phyloP scores from a whole-genome alignment of 1,140 invertebrate species.

The Mercenaria mercenaria region DNA sequence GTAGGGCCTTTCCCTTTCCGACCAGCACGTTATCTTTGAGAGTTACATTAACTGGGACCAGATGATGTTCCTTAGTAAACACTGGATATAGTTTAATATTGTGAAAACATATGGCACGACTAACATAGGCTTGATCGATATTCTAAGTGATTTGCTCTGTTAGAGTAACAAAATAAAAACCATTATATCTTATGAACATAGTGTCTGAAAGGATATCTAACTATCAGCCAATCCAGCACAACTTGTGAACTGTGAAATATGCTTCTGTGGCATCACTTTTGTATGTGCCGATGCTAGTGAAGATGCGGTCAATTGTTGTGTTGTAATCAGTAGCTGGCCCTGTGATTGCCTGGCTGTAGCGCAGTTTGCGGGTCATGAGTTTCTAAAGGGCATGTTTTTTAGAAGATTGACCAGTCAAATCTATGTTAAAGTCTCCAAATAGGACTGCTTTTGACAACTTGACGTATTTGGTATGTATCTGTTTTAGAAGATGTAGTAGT shows the following conservation, averaged over 20 bases:
- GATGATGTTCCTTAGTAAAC: no score
- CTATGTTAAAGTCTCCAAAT: constrained; percentile 43
- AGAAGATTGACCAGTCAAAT: neutral
- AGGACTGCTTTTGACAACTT: neutral
- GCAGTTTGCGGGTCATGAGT: neutral
- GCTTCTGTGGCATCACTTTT: neutral
- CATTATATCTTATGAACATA: no score
- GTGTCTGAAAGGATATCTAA: neutral
- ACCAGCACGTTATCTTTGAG: no score
- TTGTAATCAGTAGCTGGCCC: constrained; percentile 22
- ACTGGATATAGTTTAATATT: no score
- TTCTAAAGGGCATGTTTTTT: neutral
- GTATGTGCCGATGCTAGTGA: constrained; percentile 2
- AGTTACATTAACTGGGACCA: no score
- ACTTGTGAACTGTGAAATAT: constrained; percentile 33
- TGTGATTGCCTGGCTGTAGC: neutral
- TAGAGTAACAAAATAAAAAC: no score
- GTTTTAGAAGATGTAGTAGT: neutral
- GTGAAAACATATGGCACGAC: no score
- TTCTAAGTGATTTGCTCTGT: no score
- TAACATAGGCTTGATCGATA: no score
- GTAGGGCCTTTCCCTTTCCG: no score
- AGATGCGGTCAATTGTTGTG: constrained; percentile 38
- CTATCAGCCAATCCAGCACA: constrained; percentile 23
- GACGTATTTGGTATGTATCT: neutral